A percentile compares a stretch with the other conserved stretches of the same genome.
Conservation (phyloP, 2,888 invertebrate genomes). For the Coelopa pilipes region DNA sequence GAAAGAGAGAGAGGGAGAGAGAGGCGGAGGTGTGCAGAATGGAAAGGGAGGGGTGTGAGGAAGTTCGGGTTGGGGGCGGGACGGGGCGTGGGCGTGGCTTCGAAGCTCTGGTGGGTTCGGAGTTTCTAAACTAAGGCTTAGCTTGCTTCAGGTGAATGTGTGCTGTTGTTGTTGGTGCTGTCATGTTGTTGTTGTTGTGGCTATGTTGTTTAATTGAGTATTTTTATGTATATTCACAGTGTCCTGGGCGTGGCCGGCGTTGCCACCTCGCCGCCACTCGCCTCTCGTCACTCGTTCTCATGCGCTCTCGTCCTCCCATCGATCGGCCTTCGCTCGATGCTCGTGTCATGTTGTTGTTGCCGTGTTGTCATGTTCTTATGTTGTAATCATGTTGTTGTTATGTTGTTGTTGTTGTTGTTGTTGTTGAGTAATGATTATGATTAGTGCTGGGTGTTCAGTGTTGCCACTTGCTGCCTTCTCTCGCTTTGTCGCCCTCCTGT, state of each 20-base stretch:
- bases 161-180: slow-evolving; percentile 22
- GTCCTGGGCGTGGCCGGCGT: slow-evolving; percentile 22
- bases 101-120: slow-evolving; percentile 18
- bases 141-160: background rate
- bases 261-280: slow-evolving; percentile 34
- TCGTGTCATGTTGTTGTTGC: too few species aligned
- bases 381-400: too few species aligned
- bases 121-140: slow-evolving; percentile 7
- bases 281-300: slow-evolving; percentile 20
- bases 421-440: slow-evolving; percentile 6
- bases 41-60: background rate
- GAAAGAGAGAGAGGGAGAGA: too few species aligned
- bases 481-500: background rate
- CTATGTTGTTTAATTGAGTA: too few species aligned
- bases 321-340: too few species aligned
- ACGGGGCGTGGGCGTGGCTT: background rate
- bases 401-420: background rate
- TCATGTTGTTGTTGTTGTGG: background rate
- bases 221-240: slow-evolving; percentile 5
- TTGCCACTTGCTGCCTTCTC: slow-evolving; percentile 1
- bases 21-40: background rate
- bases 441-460: background rate
- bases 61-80: background rate
- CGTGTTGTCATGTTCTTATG: too few species aligned
- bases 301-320: slow-evolving; percentile 17